phyloP scores from a whole-genome alignment of 2,888 invertebrate genomes.

The Esperia sulphurella region DNA sequence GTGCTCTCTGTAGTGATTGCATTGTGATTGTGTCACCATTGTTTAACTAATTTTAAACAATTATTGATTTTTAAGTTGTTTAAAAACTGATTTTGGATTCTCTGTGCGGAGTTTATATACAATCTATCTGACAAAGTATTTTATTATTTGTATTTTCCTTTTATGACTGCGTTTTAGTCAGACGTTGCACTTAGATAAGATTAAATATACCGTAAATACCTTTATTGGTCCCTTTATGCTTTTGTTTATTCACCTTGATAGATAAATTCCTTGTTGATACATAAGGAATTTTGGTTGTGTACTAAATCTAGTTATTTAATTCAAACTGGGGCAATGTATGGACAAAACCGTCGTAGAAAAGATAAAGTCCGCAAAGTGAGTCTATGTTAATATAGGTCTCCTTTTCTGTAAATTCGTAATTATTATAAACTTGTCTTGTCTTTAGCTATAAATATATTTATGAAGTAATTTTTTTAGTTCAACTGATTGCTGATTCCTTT shows the following conservation, averaged over 20 bases:
- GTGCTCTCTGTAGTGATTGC: slow-evolving; percentile 12
- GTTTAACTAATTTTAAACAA: background rate
- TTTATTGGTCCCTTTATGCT: too few relatives aligned
- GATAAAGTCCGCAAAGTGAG: slow-evolving; percentile 57
- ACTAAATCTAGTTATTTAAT: slow-evolving; percentile 8
- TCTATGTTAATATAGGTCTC: slow-evolving; percentile 20
- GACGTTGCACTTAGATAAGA: background rate
- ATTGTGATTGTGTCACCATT: background rate
- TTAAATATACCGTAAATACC: background rate
- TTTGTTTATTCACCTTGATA: background rate
- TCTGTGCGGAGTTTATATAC: too few relatives aligned
- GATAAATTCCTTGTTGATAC: background rate
- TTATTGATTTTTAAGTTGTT: too few relatives aligned
- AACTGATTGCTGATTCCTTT: too few relatives aligned
- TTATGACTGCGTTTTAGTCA: background rate
- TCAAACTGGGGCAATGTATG: slow-evolving; percentile 82
- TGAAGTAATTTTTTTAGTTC: too few relatives aligned
- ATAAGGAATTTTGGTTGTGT: background rate
- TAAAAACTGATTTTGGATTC: too few relatives aligned
- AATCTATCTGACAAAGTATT: too few relatives aligned
- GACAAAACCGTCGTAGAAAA: slow-evolving; percentile 75
- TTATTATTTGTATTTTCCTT: background rate
- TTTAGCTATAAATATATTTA: too few relatives aligned
- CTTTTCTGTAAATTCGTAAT: background rate
- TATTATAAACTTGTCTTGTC: too few relatives aligned